Evolutionary conservation across 23 tunicate genomes (phyloP), one percentile per base, ranked within the genome.

Genomic region (Diplosoma virens): DNA sequence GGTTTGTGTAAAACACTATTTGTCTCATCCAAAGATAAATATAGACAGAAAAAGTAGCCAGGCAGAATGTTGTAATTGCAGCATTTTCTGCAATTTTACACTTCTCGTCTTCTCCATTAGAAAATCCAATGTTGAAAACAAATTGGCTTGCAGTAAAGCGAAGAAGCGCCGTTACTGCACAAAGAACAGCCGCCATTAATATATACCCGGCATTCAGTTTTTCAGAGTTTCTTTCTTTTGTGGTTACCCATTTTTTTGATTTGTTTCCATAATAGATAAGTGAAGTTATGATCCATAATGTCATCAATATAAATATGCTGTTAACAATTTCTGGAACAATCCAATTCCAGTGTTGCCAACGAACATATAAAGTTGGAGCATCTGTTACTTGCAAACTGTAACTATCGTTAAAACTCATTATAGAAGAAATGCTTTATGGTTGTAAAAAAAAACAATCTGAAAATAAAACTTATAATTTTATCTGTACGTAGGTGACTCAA

Each of bases 1-100:
- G 14, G 30, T 81, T 35, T 28, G 69, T 23, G 71, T 81, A 81
- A 28, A 81, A 59, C 0, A 71, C 59, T 11, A 59, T 25, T 36
- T 81, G 86, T 14, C 86, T 71, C 9, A 81, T 17, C 86, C 86
- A 81, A 18, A 81, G 32, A 2, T 58, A 59, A 2, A 71, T 1
- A 29, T 70, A 81, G 18, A 81, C 72, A 3, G 86, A 37, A 9
- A 71, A 37, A 0, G 72, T 26, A 25, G 25, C 17, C 32, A 48
- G 9, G 33, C 60, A 25, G 27, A 47, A 72, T 18, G 48, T 72
- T 24, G 30, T 24, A 47, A 72, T 14, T 5, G 23, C 21, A 2
- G 78, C 14, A 27, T 72, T 61, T 3, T n/a, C 5, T 6, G 23
- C 61, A 2, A 27, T 48, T 22, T 72, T 61, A 34, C 78, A 72